phyloP scores from a whole-genome alignment of 2,113 vertebrate species.

The Tupaia tana region DNA sequence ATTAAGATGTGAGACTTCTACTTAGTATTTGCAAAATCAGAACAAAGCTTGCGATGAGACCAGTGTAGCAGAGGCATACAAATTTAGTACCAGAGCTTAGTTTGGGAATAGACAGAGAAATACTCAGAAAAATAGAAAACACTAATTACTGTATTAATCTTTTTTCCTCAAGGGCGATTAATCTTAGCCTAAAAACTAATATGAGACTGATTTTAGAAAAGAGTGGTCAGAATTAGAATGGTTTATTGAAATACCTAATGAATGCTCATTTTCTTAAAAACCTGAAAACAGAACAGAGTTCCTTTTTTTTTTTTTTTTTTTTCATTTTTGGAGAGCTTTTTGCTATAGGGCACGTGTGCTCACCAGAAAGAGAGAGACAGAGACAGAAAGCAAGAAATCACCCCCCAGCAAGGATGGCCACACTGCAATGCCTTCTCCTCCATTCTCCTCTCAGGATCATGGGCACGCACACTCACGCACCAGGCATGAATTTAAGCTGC shows the following conservation, averaged over 20 bases:
- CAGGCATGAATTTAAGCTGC: too few relatives aligned
- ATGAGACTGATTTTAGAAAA: neutral
- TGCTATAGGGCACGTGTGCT: too few relatives aligned
- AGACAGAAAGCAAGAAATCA: too few relatives aligned
- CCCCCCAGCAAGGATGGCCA: too few relatives aligned
- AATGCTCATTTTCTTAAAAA: neutral
- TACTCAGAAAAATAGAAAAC: constrained; percentile 15
- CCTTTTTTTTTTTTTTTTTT: neutral
- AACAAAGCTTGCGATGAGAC: neutral
- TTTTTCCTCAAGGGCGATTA: neutral
- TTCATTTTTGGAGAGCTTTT: too few relatives aligned
- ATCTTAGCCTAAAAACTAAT: constrained; percentile 39
- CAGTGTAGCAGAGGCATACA: neutral
- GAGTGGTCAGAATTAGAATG: constrained; percentile 12
- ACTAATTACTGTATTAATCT: neutral
- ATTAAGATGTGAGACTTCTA: constrained; percentile 36
- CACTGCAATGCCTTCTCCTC: too few relatives aligned
- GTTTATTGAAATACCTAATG: neutral
- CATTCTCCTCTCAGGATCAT: too few relatives aligned
- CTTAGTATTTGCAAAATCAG: neutral
- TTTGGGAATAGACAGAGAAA: constrained; percentile 28
- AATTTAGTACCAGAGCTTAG: neutral
- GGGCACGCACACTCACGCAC: too few relatives aligned
- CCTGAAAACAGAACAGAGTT: neutral
- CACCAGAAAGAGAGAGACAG: too few relatives aligned